Evolutionary conservation across 2,888 invertebrate species (phyloP).

Genomic region (Clistopyga incitator): DNA sequence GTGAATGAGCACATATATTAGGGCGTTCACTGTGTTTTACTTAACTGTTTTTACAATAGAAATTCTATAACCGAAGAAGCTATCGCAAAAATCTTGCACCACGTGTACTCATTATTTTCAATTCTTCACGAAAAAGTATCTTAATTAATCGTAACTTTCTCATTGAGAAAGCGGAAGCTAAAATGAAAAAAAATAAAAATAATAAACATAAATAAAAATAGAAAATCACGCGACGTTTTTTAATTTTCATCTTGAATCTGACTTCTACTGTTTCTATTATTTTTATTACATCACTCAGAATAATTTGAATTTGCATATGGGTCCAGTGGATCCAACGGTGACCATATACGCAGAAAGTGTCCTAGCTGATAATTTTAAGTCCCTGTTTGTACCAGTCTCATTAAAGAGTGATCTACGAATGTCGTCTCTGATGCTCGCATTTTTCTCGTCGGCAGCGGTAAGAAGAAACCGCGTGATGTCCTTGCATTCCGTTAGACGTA

Average conservation of each 20-base stretch:
- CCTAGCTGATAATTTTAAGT: neutral
- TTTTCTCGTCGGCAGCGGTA: constrained; percentile 10
- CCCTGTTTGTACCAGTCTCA: neutral
- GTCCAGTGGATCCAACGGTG: neutral
- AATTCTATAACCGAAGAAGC: neutral
- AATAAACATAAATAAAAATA: no score
- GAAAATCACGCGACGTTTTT: no score
- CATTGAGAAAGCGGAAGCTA: no score
- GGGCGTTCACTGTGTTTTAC: constrained; percentile 1
- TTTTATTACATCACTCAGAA: neutral
- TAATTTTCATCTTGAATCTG: no score
- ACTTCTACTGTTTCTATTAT: neutral
- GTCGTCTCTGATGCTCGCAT: neutral
- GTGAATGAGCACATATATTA: neutral
- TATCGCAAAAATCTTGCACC: neutral
- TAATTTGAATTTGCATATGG: neutral
- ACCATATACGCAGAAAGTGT: neutral
- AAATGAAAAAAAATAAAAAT: no score
- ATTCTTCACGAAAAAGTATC: no score
- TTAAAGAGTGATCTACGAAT: neutral
- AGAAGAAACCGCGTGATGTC: constrained; percentile 34
- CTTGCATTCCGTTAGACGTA: constrained; percentile 46
- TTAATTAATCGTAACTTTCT: no score
- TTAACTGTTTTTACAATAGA: constrained; percentile 20
- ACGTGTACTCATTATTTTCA: neutral